Base-by-base conservation (phyloP, 2,888 invertebrate genomes). In the Gryllus longicercus region DNA sequence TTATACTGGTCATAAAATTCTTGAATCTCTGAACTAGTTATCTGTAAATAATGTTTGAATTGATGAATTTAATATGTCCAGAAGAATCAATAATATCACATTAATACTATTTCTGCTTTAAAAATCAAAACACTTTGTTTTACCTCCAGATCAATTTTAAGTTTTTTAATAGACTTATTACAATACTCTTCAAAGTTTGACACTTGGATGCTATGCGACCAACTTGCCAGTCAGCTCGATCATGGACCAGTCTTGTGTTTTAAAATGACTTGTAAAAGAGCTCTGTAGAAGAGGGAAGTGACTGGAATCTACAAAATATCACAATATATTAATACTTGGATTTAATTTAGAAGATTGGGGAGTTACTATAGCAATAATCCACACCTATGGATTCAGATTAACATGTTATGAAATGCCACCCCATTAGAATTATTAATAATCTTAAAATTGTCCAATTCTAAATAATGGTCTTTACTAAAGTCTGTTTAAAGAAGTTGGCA, bases 261-360 rank as follows among this genome's bases (percentile, higher is more conserved):
- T 16, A 93, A 85, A 75, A 87, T 82, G 16, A 93, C 89, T 89
- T 95, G 93, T 12, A 97, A 88, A 63, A 96, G 84, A 1, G 96
- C 93, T 83, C 97, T 90, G 85, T 94, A 95, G 84, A 93, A 92
- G 76, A 96, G 88, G 11, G 93, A 91, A 80, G 89, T 90, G 74
- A 90, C 89, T 0, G 94, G 92, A 79, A 91, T 81, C 84, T 87
- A 82, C 78, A 4, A 14, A 14, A 76, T 50, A 76, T 14, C 1
- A 82, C n/a, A 76, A 21, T 76, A 21, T 23, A 21, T 76, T 3
- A n/a, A 75, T 14, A 63, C 4, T 63, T 63, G 63, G 16, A 63
- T 18, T 16, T 5, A 63, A 63, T 5, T 38, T 5, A 1, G 8
- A 38, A 8, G 38, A 38, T 5, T 4, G 38, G 38, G 5, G 38